phyloP scores from a whole-genome alignment of 2,113 vertebrate species.

The Apaloderma vittatum region DNA sequence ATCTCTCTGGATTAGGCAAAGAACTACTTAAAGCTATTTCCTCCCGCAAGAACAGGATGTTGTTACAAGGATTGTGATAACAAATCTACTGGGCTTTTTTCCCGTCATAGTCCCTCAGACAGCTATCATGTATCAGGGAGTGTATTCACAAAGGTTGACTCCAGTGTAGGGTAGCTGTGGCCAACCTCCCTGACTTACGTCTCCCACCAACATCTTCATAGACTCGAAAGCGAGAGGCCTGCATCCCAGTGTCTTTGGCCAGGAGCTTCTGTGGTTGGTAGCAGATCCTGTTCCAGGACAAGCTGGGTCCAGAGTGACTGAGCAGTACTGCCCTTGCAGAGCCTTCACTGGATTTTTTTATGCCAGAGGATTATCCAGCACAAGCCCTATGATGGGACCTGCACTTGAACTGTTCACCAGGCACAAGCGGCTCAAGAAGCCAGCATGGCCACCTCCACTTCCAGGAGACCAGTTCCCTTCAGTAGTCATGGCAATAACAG shows the following conservation, averaged over 20 bases:
- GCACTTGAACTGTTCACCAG: background rate
- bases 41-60: background rate
- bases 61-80: background rate
- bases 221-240: background rate
- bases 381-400: background rate
- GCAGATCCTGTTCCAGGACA: background rate
- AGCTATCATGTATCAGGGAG: background rate
- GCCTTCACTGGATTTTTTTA: background rate
- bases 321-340: background rate
- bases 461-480: background rate
- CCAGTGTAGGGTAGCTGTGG: background rate
- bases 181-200: background rate
- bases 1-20: background rate
- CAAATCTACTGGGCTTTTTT: background rate
- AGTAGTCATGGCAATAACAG: background rate
- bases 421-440: background rate
- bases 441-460: background rate
- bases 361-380: background rate
- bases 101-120: background rate
- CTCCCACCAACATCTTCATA: background rate
- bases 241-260: background rate
- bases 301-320: background rate
- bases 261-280: background rate
- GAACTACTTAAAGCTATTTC: background rate
- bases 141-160: background rate